phyloP scores from a whole-genome alignment of 2,113 vertebrate species.

The Leucopternis melanops region DNA sequence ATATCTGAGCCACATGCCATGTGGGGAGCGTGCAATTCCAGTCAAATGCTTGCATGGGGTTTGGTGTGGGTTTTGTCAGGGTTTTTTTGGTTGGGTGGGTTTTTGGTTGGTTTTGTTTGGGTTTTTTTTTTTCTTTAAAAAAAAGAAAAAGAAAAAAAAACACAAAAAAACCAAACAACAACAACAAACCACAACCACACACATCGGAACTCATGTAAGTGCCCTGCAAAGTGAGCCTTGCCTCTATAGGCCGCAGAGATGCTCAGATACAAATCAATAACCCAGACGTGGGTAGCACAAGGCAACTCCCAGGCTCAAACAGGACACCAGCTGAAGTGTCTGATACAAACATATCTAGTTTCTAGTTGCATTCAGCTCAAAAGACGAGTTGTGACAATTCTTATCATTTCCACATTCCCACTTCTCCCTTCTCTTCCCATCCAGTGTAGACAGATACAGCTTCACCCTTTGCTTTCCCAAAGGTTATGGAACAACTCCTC shows the following conservation, averaged over 20 bases:
- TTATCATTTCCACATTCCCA: neutral
- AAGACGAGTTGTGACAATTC: neutral
- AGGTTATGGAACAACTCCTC: neutral
- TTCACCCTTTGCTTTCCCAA: neutral
- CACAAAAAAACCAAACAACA: no score
- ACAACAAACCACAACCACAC: neutral
- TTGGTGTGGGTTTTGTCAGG: neutral
- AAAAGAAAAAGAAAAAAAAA: neutral
- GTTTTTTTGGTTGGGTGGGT: neutral
- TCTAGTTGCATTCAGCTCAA: neutral
- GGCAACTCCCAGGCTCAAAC: neutral
- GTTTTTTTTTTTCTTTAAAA: neutral
- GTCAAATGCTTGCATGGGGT: neutral
- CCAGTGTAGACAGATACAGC: neutral
- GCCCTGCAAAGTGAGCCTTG: neutral
- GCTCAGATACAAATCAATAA: neutral
- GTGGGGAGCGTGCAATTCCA: neutral
- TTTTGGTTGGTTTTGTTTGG: no score
- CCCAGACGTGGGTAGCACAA: neutral
- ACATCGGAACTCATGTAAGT: neutral
- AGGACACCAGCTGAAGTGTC: neutral
- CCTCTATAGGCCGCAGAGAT: neutral
- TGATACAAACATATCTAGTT: neutral
- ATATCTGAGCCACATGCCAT: neutral
- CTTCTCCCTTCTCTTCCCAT: neutral